Conservation (phyloP, 1,140 invertebrate species). For the Anastrepha obliqua region DNA sequence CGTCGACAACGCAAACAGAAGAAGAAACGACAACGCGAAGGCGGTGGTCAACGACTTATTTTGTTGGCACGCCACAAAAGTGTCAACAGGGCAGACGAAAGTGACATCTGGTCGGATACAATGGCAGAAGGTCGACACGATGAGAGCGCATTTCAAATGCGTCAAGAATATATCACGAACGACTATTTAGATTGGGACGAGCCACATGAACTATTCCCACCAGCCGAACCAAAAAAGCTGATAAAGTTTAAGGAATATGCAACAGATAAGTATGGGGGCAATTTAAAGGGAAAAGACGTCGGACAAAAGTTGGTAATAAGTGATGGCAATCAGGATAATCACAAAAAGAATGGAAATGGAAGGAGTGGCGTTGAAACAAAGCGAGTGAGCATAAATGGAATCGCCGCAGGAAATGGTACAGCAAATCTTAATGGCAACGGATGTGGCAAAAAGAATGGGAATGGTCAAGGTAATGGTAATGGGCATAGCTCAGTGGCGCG, state of each 20-base stretch:
- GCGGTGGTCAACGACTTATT: constrained; percentile 58
- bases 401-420: constrained; percentile 40
- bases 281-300: background rate
- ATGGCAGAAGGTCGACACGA: background rate
- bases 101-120: background rate
- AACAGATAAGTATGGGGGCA: background rate
- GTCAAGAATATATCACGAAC: constrained; percentile 59
- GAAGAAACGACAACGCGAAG: constrained; percentile 12
- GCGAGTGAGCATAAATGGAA: constrained; percentile 1
- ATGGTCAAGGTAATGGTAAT: constrained; percentile 6
- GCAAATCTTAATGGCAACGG: background rate
- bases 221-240: constrained; percentile 66
- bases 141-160: background rate
- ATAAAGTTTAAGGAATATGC: constrained; percentile 63
- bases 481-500: background rate
- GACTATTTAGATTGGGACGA: constrained; percentile 68
- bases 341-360: background rate
- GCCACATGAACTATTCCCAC: constrained; percentile 67
- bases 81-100: constrained; percentile 57
- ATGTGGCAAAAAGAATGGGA: background rate
- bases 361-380: background rate
- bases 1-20: constrained; percentile 49
- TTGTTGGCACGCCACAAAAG: constrained; percentile 67
- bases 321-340: constrained; percentile 33
- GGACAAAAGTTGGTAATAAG: background rate